Evolutionary conservation across 64 coral and sea anemone genomes (phyloP), one percentile per base, ranked within the genome.

Genomic region (Montipora efflorescens): DNA sequence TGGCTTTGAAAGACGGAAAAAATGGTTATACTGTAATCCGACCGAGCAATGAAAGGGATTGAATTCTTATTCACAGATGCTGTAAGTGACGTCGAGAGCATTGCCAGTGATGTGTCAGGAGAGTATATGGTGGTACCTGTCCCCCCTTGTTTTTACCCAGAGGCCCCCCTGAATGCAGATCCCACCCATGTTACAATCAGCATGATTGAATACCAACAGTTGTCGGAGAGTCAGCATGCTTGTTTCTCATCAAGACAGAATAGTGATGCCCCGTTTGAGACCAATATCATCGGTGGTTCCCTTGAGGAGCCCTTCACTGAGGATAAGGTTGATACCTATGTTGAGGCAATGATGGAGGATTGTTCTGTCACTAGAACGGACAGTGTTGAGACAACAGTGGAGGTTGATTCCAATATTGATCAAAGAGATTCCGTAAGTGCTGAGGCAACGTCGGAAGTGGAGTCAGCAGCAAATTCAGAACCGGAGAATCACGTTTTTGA

Each of bases 141-240:
- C 79, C 96, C 96, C 53, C 84, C 96, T 50, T 98, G 96, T 50
- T 98, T 98, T 74, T 71, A 92, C 55, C 92, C 96, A 78, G 90
- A 97, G 69, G 72, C 80, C 8, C 89, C 96, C 43, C 90, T 97
- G n/a, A 77, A 79, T 71, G 53, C 93, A 83, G 79, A 89, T 2
- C 96, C 96, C 12, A 53, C 75, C 46, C 83, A 84, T 20, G 84
- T 88, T 25, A 90, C 59, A 28, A 51, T 92, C 13, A 82, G 83
- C 23, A 81, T 59, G 4, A 82, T 28, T 28, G 84, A 95, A 45
- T 92, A 81, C 48, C 61, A 22, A 48, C 77, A 82, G 16, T 28
- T 90, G 87, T 48, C 79, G 16, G 79, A 83, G 46, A 86, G 82
- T 49, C 82, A 86, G 45, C 82, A 72, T 16, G 62, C 59, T 4